These are phyloP conservation scores for Tarsius wallacei DNA, from an alignment of 2,797 vertebrate species.

Conservation along the genomic window DNA sequence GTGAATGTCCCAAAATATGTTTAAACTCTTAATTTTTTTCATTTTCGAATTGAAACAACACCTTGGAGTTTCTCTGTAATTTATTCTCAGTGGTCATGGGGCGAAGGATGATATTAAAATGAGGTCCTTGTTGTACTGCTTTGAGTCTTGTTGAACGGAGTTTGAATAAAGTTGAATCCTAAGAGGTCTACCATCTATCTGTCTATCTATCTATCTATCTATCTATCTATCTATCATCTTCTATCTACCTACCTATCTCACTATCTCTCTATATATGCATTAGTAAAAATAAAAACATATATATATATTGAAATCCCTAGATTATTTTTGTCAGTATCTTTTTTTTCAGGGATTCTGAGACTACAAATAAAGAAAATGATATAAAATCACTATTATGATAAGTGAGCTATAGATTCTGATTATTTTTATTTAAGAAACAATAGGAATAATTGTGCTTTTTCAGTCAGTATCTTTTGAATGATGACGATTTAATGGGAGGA, in stretches of 20 bases:
- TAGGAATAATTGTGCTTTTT: slow-evolving; percentile 71
- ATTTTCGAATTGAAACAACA: not conserved
- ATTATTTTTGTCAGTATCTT: slow-evolving; percentile 7
- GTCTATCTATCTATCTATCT: not conserved
- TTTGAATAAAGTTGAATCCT: not conserved
- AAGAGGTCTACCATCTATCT: not conserved
- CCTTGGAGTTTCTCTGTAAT: not conserved
- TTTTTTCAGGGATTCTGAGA: not conserved
- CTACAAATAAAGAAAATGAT: slow-evolving; percentile 51
- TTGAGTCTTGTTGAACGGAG: not conserved
- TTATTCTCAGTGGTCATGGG: not conserved
- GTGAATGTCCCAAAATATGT: not conserved
- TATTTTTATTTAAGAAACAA: slow-evolving; percentile 81
- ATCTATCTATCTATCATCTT: not conserved
- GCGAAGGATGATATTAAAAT: not conserved
- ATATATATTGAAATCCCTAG: not conserved
- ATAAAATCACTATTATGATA: slow-evolving; percentile 43
- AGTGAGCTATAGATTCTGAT: slow-evolving; percentile 64
- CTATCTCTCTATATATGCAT: not conserved
- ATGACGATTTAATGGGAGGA: slow-evolving; percentile 71
- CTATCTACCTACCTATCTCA: not conserved
- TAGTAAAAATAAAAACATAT: not conserved
- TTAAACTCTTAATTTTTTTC: not conserved
- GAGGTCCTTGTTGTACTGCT: not conserved
- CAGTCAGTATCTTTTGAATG: slow-evolving; percentile 54